phyloP scores from a whole-genome alignment of 2,797 vertebrate genomes.

The Eupleurogrammus muticus region DNA sequence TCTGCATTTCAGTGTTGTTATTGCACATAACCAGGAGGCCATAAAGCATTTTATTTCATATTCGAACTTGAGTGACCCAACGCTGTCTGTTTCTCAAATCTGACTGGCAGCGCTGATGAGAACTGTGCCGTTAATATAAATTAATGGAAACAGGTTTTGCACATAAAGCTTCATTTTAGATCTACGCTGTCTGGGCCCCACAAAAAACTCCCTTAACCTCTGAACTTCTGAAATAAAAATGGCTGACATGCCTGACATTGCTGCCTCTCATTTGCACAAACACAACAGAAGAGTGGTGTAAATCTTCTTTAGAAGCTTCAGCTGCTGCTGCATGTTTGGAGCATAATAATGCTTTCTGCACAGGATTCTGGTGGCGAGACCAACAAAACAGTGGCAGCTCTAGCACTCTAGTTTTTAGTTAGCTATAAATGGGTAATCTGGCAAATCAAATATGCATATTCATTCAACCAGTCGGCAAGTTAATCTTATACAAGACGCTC shows the following conservation, averaged over 20 bases:
- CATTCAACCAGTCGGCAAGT: conserved; percentile 20
- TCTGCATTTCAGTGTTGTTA: conserved; percentile 31
- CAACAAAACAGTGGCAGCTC: conserved; percentile 8
- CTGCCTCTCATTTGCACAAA: conserved; percentile 40
- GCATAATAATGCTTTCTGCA: conserved; percentile 33
- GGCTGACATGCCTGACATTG: conserved; percentile 19
- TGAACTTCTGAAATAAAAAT: conserved; percentile 27
- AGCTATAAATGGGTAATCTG: conserved; percentile 21
- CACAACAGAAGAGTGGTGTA: conserved; percentile 24
- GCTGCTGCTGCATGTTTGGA: conserved; percentile 21
- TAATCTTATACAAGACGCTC: conserved; percentile 36
- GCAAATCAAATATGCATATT: conserved; percentile 48
- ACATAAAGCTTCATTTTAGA: conserved; percentile 31
- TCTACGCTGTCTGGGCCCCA: conserved; percentile 24
- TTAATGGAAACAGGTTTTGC: conserved; percentile 39
- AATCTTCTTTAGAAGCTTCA: conserved; percentile 43
- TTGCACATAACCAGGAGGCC: conserved; percentile 27
- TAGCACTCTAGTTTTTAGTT: conserved; percentile 2
- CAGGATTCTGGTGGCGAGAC: conserved; percentile 19
- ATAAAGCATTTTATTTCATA: conserved; percentile 30
- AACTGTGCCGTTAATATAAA: conserved; percentile 44
- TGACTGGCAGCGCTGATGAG: conserved; percentile 22
- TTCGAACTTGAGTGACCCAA: conserved; percentile 34
- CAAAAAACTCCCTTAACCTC: conserved; percentile 7
- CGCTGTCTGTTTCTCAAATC: conserved; percentile 36